Evolutionary conservation across 2,888 invertebrate genomes (phyloP), one percentile per base, ranked within the genome.

Genomic region (Chalcis sispes): DNA sequence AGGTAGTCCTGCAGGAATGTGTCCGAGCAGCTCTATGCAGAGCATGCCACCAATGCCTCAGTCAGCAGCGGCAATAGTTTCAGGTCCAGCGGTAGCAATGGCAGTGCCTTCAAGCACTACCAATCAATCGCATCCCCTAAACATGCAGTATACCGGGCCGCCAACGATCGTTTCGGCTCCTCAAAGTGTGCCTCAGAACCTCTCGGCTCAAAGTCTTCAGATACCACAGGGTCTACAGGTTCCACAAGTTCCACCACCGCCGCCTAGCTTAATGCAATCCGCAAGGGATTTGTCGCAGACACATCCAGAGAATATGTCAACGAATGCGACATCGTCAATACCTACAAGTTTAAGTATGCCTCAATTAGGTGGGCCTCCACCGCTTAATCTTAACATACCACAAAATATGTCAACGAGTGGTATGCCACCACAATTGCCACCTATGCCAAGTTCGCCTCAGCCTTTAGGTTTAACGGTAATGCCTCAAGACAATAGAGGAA

Each of bases 351-450:
- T 76, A 56, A 61, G 72, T 4, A 13, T 78, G n/a, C 71, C 76
- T 0, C 65, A 64, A 18, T 20, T 75, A 1, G 25, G 40, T 15
- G 73, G 66, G 20, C 79, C 78, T 5, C 84, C 88, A 18, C 85
- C 88, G 8, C 80, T 89, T 40, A 89, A 88, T 75, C 80, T 88
- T 7, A 88, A 87, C 62, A 86, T 89, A n/a, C 85, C 88, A 0
- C 89, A 88, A 59, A 88, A 83, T 62, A 81, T 88, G 72, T 79
- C 86, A 1, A 82, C 87, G 2, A 84, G 85, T 40, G 84, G 71
- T 2, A 20, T 77, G 36, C 67, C 70, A 4, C 56, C 72, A 0
- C 78, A 70, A 10, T 13, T 88, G 75, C 78, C 84, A 18, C 85
- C 86, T 69, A 85, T 88, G 69, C 82, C 88, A 18, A 85, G 87